Conservation (phyloP, 2,888 invertebrate species). For the Campaea margaritaria region DNA sequence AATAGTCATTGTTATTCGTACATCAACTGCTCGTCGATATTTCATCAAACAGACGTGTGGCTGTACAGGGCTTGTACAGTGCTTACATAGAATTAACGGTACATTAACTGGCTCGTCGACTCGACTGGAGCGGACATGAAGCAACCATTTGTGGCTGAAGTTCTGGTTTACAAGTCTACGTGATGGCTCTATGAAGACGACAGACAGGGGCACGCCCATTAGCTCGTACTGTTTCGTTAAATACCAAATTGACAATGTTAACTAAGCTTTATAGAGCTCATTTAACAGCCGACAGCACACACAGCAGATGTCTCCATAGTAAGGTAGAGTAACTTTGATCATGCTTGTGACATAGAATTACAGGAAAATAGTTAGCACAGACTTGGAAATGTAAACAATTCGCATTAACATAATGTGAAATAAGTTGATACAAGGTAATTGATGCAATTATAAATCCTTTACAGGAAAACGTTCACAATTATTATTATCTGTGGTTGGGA, state of each 20-base stretch:
- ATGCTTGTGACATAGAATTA: too few relatives aligned
- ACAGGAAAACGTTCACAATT: conserved; percentile 12
- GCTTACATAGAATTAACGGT: conserved; percentile 40
- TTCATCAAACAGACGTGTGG: conserved; percentile 51
- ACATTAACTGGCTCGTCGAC: conserved; percentile 50
- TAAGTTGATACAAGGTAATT: neutral
- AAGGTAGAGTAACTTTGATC: too few relatives aligned
- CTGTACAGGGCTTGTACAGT: conserved; percentile 16
- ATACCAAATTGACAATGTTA: neutral
- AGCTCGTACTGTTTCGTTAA: neutral
- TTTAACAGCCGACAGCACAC: too few relatives aligned
- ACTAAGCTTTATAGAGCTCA: too few relatives aligned
- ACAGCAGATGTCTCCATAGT: too few relatives aligned
- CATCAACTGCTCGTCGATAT: conserved; percentile 42
- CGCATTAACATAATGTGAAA: too few relatives aligned
- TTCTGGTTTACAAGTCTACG: conserved; percentile 36
- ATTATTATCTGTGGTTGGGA: conserved; percentile 2
- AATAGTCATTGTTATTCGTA: conserved; percentile 46
- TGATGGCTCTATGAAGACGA: conserved; percentile 29
- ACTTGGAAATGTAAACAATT: too few relatives aligned
- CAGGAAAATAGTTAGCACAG: too few relatives aligned
- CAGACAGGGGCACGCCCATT: neutral
- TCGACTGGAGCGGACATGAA: conserved; percentile 55
- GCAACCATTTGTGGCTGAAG: conserved; percentile 57
- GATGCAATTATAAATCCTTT: conserved; percentile 1